Conservation (phyloP, 2,113 vertebrate species). For the Serinus canaria region DNA sequence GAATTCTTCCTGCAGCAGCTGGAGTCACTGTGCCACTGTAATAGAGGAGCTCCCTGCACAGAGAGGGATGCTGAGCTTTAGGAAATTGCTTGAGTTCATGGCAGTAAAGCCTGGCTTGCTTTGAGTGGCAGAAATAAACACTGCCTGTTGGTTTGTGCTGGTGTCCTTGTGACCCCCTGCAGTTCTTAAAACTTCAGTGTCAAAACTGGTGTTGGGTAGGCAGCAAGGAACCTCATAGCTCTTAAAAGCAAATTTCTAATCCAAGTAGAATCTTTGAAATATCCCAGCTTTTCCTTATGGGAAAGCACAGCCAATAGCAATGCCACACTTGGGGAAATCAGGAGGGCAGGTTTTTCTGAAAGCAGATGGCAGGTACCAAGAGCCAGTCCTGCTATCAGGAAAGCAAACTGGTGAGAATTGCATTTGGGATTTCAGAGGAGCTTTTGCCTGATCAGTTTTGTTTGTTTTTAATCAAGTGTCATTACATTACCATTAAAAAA, state of each 20-base stretch:
- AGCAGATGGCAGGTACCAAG: conserved; percentile 1
- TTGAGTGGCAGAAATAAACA: background rate
- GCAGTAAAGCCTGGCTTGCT: background rate
- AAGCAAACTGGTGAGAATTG: background rate
- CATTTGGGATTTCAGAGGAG: background rate
- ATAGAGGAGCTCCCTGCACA: background rate
- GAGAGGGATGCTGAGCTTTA: background rate
- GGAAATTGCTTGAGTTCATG: background rate
- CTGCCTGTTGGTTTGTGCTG: background rate
- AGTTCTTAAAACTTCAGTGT: background rate
- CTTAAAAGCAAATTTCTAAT: background rate
- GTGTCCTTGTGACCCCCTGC: background rate
- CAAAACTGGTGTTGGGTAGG: background rate
- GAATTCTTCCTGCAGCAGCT: background rate
- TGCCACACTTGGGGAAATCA: background rate
- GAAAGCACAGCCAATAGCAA: background rate
- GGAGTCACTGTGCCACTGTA: background rate
- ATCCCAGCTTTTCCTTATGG: background rate
- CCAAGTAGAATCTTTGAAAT: background rate
- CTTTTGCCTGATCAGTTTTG: background rate
- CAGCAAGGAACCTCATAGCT: background rate
- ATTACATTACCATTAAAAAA: background rate
- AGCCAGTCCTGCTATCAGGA: background rate
- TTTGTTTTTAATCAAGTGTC: conserved; percentile 25
- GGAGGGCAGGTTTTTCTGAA: background rate